These are phyloP conservation scores for Entomyzon cyanotis DNA, from an alignment of 2,113 vertebrate genomes.

Conservation along the genomic window DNA sequence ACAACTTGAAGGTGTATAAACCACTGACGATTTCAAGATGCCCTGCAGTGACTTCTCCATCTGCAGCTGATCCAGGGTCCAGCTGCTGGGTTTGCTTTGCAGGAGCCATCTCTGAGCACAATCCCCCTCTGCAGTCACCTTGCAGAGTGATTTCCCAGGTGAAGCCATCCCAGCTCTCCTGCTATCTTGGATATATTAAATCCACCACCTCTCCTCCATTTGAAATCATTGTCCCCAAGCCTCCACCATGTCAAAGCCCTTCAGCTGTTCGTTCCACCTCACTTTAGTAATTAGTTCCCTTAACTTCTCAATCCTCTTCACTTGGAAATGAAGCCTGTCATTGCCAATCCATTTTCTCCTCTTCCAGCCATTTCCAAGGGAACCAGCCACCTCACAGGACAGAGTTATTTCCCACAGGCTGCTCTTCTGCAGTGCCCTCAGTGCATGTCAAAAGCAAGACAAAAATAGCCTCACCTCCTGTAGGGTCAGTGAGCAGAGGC, in stretches of 20 bases:
- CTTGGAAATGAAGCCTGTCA: not conserved
- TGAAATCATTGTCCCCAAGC: not conserved
- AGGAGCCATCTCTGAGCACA: not conserved
- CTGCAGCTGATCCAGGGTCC: not conserved
- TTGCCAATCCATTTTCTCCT: not conserved
- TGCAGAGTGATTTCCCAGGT: not conserved
- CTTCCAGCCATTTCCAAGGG: not conserved
- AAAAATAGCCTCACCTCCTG: constrained; percentile 47
- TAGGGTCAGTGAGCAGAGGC: not conserved
- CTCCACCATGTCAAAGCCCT: not conserved
- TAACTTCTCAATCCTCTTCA: not conserved
- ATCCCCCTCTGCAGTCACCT: not conserved
- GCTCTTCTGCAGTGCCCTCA: not conserved
- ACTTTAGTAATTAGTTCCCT: not conserved
- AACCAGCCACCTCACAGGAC: not conserved
- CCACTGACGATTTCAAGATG: not conserved
- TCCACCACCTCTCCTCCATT: not conserved
- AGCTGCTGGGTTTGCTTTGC: not conserved
- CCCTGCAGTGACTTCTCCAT: not conserved
- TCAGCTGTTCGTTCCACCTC: not conserved
- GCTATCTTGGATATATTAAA: not conserved
- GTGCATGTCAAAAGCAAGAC: not conserved
- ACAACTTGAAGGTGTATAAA: not conserved
- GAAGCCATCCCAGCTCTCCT: not conserved
- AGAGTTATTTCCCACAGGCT: constrained; percentile 1